Percentiles rank a stretch among this genome's conserved stretches.
These are phyloP conservation scores for Eristalis intricaria DNA, from an alignment of 2,888 invertebrate species.

Conservation along the genomic window DNA sequence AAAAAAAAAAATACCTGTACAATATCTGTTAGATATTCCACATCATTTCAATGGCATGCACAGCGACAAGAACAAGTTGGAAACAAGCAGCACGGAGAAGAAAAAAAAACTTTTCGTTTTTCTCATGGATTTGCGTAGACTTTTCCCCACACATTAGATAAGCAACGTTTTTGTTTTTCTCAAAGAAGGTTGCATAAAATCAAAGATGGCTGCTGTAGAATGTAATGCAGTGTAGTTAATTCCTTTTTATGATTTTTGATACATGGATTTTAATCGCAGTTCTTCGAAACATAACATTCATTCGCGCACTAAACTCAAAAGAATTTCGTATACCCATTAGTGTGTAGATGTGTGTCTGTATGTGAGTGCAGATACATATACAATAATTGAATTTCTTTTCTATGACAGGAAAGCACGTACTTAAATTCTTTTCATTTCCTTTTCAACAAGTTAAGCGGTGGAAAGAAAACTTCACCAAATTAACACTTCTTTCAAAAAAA, in stretches of 20 bases:
- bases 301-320: conserved; percentile 44
- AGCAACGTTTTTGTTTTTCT: conserved; percentile 44
- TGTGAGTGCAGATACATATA: background rate
- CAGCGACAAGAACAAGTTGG: conserved; percentile 45
- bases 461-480: conserved; percentile 33
- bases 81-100: conserved; percentile 9
- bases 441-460: conserved; percentile 2
- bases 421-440: conserved; percentile 51
- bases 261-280: background rate
- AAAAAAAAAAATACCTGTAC: conserved; percentile 59
- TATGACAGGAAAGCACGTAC: conserved; percentile 66
- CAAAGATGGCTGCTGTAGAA: conserved; percentile 64
- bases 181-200: conserved; percentile 55
- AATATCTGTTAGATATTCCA: conserved; percentile 61
- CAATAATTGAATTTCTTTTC: conserved; percentile 1
- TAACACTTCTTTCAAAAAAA: conserved; percentile 5
- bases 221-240: conserved; percentile 6
- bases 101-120: background rate
- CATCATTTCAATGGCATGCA: conserved; percentile 70
- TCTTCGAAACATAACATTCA: background rate
- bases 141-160: conserved; percentile 62
- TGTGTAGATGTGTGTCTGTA: conserved; percentile 13
- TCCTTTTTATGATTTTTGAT: conserved; percentile 1
- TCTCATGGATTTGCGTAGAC: conserved; percentile 59
- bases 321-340: conserved; percentile 36